phyloP scores from a whole-genome alignment of 2,797 vertebrate species.

The Chelonia mydas region DNA sequence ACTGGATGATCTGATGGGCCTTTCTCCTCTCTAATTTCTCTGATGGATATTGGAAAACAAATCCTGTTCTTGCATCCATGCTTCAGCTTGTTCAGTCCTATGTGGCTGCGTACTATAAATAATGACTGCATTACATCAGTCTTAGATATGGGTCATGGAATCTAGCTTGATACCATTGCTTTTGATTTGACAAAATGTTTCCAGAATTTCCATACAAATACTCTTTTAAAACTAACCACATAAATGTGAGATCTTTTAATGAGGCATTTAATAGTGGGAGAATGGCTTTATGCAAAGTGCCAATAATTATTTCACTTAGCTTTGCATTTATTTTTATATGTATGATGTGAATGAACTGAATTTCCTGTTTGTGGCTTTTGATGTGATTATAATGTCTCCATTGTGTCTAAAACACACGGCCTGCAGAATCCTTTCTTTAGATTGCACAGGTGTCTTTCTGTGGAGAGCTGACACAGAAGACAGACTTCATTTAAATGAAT shows the following conservation, averaged over 20 bases:
- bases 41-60: not conserved
- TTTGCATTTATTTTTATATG: not conserved
- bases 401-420: not conserved
- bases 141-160: conserved; percentile 4
- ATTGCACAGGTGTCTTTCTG: not conserved
- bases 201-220: not conserved
- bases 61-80: not conserved
- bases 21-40: not conserved
- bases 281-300: not conserved
- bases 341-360: not conserved
- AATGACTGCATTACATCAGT: conserved; percentile 6
- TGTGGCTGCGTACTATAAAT: conserved; percentile 1
- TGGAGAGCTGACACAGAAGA: not conserved
- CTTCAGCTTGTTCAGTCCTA: not conserved
- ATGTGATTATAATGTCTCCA: not conserved
- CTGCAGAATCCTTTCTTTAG: not conserved
- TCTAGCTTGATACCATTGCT: conserved; percentile 7
- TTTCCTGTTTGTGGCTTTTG: conserved; percentile 5
- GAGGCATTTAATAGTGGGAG: not conserved
- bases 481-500: not conserved
- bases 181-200: not conserved
- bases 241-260: not conserved
- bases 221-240: not conserved
- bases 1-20: not conserved
- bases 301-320: not conserved